These are phyloP conservation scores for Orycteropus afer DNA, from an alignment of 2,113 vertebrate species.

Conservation along the genomic window DNA sequence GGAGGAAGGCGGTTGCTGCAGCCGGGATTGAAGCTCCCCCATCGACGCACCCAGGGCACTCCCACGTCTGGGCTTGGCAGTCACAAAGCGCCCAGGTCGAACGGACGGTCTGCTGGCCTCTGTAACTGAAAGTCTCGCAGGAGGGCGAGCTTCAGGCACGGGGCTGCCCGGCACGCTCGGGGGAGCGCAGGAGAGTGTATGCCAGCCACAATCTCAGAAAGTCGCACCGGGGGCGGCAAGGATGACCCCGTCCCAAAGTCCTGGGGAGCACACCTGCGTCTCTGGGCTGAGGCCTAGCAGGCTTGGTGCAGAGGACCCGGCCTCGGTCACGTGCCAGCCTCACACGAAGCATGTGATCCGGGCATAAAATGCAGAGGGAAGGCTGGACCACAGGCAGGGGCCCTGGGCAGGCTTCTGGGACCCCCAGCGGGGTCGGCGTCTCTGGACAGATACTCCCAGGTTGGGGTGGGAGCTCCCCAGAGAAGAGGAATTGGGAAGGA, in stretches of 20 bases:
- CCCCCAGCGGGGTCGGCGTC: too few species aligned
- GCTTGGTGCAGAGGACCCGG: too few species aligned
- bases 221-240: not conserved
- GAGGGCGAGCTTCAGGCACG: not conserved
- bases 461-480: not conserved
- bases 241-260: not conserved
- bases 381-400: not conserved
- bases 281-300: not conserved
- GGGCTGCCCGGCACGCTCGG: too few species aligned
- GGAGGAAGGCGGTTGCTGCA: not conserved
- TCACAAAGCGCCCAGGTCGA: not conserved
- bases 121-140: not conserved
- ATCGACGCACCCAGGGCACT: too few species aligned
- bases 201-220: not conserved
- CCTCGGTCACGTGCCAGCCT: rapidly evolving
- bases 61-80: not conserved
- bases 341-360: not conserved
- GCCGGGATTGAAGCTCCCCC: not conserved
- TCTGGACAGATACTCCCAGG: too few species aligned
- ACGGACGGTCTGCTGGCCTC: not conserved
- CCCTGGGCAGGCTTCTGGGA: not conserved
- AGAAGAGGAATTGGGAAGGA: not conserved
- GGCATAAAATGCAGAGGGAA: not conserved
- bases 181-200: too few species aligned
- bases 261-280: not conserved